Percentiles rank a stretch among this genome's conserved stretches.
Evolutionary conservation across 2,113 vertebrate genomes (phyloP).

Genomic region (Gracilinanus agilis): DNA sequence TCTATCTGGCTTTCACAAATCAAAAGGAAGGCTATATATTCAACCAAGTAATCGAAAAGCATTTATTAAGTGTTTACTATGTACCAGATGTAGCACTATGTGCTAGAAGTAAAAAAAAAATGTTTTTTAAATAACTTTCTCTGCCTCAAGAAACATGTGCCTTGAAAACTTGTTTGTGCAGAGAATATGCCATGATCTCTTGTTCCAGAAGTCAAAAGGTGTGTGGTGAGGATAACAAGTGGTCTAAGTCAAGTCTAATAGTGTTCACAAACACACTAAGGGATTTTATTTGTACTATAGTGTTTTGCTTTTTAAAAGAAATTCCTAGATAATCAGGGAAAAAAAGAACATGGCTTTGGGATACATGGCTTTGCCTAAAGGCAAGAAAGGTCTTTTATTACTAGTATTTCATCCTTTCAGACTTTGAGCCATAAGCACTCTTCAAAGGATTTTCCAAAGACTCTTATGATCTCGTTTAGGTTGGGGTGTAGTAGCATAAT

Average conservation of each 20-base stretch:
- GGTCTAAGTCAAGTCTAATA: background rate
- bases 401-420: background rate
- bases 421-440: background rate
- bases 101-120: background rate
- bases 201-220: background rate
- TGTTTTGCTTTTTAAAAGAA: background rate
- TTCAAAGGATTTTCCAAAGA: background rate
- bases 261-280: background rate
- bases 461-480: background rate
- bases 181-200: constrained; percentile 28
- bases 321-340: background rate
- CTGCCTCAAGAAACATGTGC: background rate
- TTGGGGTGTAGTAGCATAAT: background rate
- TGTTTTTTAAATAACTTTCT: background rate
- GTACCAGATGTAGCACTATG: background rate
- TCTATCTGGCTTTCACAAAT: background rate
- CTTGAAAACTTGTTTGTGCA: constrained; percentile 48
- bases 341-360: background rate
- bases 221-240: constrained; percentile 42
- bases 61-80: background rate
- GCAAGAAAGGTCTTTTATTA: background rate
- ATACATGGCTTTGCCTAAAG: background rate
- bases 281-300: background rate
- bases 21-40: background rate
- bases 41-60: background rate